Conservation (phyloP, 2,113 vertebrate species). For the Amphiprion percula region DNA sequence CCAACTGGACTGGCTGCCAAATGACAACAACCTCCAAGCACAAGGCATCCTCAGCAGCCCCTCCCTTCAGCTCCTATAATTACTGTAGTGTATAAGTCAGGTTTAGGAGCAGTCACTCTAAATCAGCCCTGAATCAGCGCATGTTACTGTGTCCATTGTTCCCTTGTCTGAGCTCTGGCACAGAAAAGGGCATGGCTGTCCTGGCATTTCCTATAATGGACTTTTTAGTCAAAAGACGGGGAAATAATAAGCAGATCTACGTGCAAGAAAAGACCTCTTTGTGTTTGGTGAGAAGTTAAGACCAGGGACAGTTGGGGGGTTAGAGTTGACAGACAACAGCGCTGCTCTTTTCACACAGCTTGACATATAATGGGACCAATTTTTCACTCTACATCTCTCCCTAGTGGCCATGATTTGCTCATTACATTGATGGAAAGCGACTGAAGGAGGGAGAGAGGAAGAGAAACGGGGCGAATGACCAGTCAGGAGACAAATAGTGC, state of each 20-base stretch:
- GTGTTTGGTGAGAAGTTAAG: constrained; percentile 66
- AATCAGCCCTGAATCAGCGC: constrained; percentile 66
- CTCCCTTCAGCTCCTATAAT: constrained; percentile 66
- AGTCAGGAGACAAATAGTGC: constrained; percentile 47
- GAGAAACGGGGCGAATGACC: constrained; percentile 39
- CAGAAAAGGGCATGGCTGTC: constrained; percentile 80
- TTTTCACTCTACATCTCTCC: constrained; percentile 69
- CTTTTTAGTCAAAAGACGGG: constrained; percentile 82
- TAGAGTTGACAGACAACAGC: constrained; percentile 74
- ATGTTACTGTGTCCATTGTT: constrained; percentile 75
- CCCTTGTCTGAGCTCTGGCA: constrained; percentile 74
- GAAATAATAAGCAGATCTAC: constrained; percentile 77
- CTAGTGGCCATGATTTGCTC: constrained; percentile 70
- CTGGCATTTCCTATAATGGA: constrained; percentile 81
- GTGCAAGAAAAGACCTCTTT: constrained; percentile 56
- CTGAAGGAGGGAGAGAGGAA: constrained; percentile 28
- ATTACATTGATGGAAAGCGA: constrained; percentile 68
- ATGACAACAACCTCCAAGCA: constrained; percentile 59
- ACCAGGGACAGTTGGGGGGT: constrained; percentile 56
- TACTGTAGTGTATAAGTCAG: constrained; percentile 68
- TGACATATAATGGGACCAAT: constrained; percentile 71
- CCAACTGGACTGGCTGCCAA: constrained; percentile 63
- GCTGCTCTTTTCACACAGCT: constrained; percentile 78
- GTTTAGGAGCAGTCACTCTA: constrained; percentile 78
- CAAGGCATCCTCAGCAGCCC: constrained; percentile 27